Evolutionary conservation across 2,797 vertebrate genomes (phyloP).

Genomic region (Prionace glauca): DNA sequence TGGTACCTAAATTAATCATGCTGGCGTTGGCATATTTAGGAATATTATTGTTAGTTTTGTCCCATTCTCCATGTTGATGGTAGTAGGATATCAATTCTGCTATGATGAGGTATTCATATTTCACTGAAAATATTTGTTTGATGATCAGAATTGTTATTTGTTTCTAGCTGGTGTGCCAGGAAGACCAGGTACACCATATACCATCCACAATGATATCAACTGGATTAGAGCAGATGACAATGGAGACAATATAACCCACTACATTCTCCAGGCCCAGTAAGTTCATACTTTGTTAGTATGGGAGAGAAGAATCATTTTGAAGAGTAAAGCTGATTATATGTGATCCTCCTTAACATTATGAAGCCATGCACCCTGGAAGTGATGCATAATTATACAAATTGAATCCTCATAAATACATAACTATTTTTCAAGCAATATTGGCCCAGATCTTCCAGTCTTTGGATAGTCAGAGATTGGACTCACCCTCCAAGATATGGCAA

Average conservation of each 20-base stretch:
- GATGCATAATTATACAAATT: background rate
- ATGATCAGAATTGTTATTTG: background rate
- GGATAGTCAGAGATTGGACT: too few species aligned
- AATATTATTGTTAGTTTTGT: background rate
- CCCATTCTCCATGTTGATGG: background rate
- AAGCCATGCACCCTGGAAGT: background rate
- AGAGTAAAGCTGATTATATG: background rate
- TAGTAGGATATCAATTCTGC: background rate
- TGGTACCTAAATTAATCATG: background rate
- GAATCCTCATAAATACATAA: background rate
- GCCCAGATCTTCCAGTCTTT: too few species aligned
- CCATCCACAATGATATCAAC: conserved; percentile 39
- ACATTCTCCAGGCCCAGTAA: conserved; percentile 26
- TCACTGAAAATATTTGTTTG: background rate
- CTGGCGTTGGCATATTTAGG: background rate
- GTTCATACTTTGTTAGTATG: background rate
- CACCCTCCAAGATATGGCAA: too few species aligned
- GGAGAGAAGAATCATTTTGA: background rate
- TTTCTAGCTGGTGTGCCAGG: conserved; percentile 40
- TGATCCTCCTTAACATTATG: background rate
- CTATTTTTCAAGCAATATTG: background rate
- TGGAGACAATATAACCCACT: conserved; percentile 22
- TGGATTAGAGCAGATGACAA: conserved; percentile 40
- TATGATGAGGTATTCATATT: background rate
- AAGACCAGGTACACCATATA: conserved; percentile 38